A percentile compares a stretch with the other conserved stretches of the same genome.
These are phyloP conservation scores for Cremastinae sp. DNA, from an alignment of 2,888 invertebrate species.

Conservation along the genomic window DNA sequence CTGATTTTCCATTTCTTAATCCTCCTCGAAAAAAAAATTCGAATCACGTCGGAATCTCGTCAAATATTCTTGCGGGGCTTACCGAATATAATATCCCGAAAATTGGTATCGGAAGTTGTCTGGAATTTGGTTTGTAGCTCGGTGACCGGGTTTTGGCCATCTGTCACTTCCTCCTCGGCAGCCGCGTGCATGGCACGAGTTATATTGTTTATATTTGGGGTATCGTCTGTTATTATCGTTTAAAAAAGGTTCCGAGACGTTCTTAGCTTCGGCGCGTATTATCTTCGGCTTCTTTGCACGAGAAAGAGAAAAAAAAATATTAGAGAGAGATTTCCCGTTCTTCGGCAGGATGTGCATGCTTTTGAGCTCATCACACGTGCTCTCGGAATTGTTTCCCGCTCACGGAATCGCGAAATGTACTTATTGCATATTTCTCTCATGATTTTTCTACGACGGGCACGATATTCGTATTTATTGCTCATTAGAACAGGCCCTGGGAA, in stretches of 20 bases:
- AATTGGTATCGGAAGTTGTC: conserved; percentile 51
- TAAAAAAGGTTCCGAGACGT: conserved; percentile 26
- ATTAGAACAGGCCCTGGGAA: conserved; percentile 46
- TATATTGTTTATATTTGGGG: conserved; percentile 44
- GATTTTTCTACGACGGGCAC: conserved; percentile 29
- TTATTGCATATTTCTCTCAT: conserved; percentile 23
- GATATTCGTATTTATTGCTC: conserved; percentile 29
- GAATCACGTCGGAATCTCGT: no score
- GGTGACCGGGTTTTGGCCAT: conserved; percentile 56
- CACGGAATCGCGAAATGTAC: conserved; percentile 39
- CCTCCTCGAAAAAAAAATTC: no score
- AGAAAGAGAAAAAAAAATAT: conserved; percentile 8
- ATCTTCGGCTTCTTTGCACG: conserved; percentile 39
- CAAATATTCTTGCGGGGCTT: conserved; percentile 9
- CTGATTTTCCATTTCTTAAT: no score
- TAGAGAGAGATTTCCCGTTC: conserved; percentile 37
- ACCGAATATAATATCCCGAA: conserved; percentile 10
- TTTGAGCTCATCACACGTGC: conserved; percentile 31
- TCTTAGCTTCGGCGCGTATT: conserved; percentile 19
- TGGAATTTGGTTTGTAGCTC: conserved; percentile 38
- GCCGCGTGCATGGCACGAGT: conserved; percentile 66
- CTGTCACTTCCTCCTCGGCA: conserved; percentile 67
- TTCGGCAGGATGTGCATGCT: conserved; percentile 51
- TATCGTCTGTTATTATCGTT: conserved; percentile 25
- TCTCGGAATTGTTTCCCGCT: conserved; percentile 42